phyloP scores from a whole-genome alignment of 2,113 vertebrate species.

The Rhynchomys soricoides region DNA sequence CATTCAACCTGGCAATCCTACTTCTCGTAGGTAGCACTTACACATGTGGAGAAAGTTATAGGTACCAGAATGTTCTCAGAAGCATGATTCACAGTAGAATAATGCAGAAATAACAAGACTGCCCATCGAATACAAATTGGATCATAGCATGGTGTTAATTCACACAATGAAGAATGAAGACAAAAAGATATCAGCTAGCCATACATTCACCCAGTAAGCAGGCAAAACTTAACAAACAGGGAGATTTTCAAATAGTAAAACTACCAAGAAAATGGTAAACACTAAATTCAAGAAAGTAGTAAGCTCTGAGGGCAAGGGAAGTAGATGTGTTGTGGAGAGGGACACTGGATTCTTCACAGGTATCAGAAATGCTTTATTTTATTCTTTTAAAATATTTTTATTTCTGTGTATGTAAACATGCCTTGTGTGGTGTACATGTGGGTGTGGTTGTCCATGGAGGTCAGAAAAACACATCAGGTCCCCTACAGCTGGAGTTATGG shows the following conservation, averaged over 20 bases:
- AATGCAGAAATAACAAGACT: not conserved
- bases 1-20: not conserved
- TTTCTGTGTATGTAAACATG: not conserved
- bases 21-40: not conserved
- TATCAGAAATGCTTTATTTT: slow-evolving; percentile 35
- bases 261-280: slow-evolving; percentile 12
- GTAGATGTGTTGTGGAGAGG: not conserved
- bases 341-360: not conserved
- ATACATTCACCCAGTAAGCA: not conserved
- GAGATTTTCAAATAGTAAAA: not conserved
- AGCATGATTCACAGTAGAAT: not conserved
- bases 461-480: not conserved
- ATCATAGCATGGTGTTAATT: not conserved
- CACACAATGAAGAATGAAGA: not conserved
- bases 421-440: not conserved
- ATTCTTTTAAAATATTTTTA: not conserved
- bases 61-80: not conserved
- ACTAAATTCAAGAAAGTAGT: not conserved
- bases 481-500: not conserved
- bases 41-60: not conserved
- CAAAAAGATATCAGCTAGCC: slow-evolving; percentile 1
- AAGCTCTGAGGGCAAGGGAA: not conserved
- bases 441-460: not conserved
- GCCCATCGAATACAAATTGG: not conserved
- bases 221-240: slow-evolving; percentile 18